Evolutionary conservation across 2,113 vertebrate genomes (phyloP), one percentile per base, ranked within the genome.

Genomic region (Nothoprocta perdicaria): DNA sequence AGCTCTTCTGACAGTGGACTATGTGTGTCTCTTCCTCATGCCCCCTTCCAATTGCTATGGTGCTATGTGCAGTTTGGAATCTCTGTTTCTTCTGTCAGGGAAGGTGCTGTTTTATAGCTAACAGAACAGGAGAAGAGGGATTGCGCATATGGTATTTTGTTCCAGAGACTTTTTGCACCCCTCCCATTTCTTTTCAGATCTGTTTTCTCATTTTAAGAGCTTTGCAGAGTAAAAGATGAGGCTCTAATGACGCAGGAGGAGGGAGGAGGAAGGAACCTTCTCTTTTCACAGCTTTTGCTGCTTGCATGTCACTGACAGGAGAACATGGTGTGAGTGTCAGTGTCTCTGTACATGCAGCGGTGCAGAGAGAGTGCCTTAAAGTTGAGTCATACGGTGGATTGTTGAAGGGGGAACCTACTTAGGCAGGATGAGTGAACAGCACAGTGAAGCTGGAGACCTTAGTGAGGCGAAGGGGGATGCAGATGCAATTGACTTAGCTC

Each of bases 201-300:
- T 86, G 48, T 95, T 92, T 94, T 93, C 48, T 57, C 41, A 67
- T 80, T 92, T 78, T 40, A 66, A 95, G 89, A 86, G 46, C 82
- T 80, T 87, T 0, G 0, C 33, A 58, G 85, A 71, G 60, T 43
- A 86, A 88, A 78, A 72, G 63, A 52, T 29, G 62, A 79, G 63
- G 52, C 53, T 78, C n/a, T 87, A 88, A 74, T 69, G 60, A 74
- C 0, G 43, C 8, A 89, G 81, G 41, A 86, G 46, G 48, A 78
- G 5, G 62, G 77, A 75, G 31, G 35, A 61, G 78, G 52, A 63
- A 78, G 31, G 40, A 77, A 43, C 24, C 38, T 85, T 76, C 12
- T 45, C 26, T 27, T 21, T 48, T 72, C 38, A 17, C 45, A 4
- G 61, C 74, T 86, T 87, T 43, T 62, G 7, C 31, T 76, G 31